These are phyloP conservation scores for Festucalex cinctus DNA, from an alignment of 2,113 vertebrate genomes.

Conservation along the genomic window DNA sequence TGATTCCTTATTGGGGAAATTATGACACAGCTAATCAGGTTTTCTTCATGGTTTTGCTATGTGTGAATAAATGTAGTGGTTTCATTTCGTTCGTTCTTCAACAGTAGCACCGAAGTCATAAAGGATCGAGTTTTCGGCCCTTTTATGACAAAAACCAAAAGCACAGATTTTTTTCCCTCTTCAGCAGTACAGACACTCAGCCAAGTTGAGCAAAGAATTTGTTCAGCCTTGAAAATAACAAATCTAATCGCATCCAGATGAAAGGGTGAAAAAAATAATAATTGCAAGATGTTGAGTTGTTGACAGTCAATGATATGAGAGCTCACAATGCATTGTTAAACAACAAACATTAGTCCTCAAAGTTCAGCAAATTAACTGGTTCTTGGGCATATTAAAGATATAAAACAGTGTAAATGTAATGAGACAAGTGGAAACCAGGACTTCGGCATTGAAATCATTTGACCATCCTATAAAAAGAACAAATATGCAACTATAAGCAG, in stretches of 20 bases:
- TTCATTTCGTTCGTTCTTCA: no score
- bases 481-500: conserved; percentile 3
- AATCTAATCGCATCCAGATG: background rate
- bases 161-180: background rate
- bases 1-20: conserved; percentile 5
- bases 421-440: background rate
- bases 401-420: background rate
- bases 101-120: no score
- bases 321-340: background rate
- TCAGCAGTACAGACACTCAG: background rate
- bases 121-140: no score
- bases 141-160: background rate
- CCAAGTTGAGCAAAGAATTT: background rate
- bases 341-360: background rate
- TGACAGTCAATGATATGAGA: background rate
- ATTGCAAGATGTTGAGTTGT: conserved; percentile 1
- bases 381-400: background rate
- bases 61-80: conserved; percentile 12
- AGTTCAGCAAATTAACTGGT: no score
- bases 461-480: background rate
- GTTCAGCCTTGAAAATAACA: background rate
- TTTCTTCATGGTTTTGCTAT: conserved; percentile 6
- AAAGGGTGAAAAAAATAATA: background rate
- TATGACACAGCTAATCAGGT: background rate
- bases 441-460: background rate